Evolutionary conservation across 1,140 invertebrate genomes (phyloP).

Genomic region (Fragariocoptes setiger): DNA sequence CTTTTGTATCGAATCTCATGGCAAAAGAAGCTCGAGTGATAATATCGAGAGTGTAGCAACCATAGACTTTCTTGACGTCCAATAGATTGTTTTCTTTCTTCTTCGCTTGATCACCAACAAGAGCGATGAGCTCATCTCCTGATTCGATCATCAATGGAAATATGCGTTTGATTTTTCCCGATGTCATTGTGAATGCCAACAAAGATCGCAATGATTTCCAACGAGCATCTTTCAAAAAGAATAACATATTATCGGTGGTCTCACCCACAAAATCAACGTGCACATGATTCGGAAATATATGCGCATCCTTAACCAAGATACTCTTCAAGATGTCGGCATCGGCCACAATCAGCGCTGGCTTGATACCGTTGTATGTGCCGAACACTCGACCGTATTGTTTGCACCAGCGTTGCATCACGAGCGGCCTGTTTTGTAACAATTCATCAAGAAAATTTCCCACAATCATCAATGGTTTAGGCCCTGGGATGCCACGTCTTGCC

Average conservation of each 20-base stretch:
- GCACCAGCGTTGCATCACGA: too few species aligned
- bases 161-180: conserved; percentile 22
- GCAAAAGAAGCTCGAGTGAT: conserved; percentile 21
- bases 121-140: neutral
- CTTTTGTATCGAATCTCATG: conserved; percentile 17
- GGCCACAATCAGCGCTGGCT: conserved; percentile 5
- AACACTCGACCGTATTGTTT: too few species aligned
- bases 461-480: conserved; percentile 14
- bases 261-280: neutral
- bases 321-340: conserved; percentile 7
- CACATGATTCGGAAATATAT: conserved; percentile 7
- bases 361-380: conserved; percentile 1
- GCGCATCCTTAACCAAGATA: conserved; percentile 9
- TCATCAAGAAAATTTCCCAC: conserved; percentile 13
- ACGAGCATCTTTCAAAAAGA: conserved; percentile 16
- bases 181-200: conserved; percentile 24
- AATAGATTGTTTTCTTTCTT: conserved; percentile 1
- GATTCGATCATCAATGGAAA: conserved; percentile 2
- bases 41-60: conserved; percentile 19
- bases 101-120: neutral
- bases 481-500: conserved; percentile 13
- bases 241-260: conserved; percentile 13
- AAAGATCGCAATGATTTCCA: conserved; percentile 25
- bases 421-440: too few species aligned
- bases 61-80: conserved; percentile 12